Conservation (phyloP, 2,113 vertebrate genomes). For the Pachypanchax playfairii region DNA sequence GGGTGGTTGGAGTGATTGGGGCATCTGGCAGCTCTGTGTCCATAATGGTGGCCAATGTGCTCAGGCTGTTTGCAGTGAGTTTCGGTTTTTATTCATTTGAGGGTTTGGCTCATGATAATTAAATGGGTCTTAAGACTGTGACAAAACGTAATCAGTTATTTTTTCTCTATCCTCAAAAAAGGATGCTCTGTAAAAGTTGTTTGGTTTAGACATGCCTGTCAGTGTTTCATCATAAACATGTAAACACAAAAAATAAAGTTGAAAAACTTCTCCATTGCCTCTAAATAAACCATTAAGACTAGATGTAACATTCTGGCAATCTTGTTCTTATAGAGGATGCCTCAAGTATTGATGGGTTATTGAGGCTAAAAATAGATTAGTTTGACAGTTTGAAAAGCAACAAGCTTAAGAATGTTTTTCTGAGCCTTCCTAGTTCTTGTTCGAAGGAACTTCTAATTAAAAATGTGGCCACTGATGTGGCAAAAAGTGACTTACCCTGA, state of each 20-base stretch:
- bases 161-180: no score
- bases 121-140: background rate
- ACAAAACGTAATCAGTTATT: background rate
- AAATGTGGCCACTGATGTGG: no score
- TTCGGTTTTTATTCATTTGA: background rate
- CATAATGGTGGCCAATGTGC: conserved; percentile 94
- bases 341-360: background rate
- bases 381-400: no score
- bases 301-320: background rate
- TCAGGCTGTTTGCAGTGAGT: conserved; percentile 87
- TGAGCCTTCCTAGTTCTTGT: no score
- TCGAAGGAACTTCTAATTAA: no score
- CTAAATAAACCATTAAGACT: background rate
- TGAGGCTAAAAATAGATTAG: no score
- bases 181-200: no score
- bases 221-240: no score
- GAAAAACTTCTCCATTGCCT: no score
- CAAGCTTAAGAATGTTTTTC: no score
- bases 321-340: background rate
- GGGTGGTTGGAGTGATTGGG: conserved; percentile 88
- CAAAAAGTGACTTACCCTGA: no score
- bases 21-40: conserved; percentile 87
- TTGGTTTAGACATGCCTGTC: background rate
- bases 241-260: no score
- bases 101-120: background rate